phyloP scores from a whole-genome alignment of 2,113 vertebrate species.

The Ictidomys tridecemlineatus region DNA sequence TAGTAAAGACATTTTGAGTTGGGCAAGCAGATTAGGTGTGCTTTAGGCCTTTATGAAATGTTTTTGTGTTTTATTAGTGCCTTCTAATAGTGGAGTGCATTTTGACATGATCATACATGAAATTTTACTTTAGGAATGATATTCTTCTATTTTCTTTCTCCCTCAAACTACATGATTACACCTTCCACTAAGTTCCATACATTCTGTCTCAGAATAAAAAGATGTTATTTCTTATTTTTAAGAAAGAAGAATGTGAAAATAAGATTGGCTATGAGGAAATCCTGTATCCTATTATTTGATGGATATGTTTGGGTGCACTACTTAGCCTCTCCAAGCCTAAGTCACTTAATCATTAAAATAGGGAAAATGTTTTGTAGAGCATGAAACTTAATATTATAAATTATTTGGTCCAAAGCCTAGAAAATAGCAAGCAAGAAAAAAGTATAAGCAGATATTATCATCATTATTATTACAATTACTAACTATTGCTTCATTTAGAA shows the following conservation, averaged over 20 bases:
- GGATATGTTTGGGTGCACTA: background rate
- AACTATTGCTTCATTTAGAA: background rate
- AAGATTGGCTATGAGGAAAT: background rate
- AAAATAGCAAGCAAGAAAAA: conserved; percentile 27
- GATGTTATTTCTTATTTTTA: background rate
- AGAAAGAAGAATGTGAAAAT: background rate
- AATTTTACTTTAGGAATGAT: background rate
- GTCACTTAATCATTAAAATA: background rate
- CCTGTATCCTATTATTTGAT: background rate
- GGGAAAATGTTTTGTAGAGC: background rate
- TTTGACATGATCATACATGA: background rate
- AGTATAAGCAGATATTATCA: background rate
- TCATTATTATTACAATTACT: background rate
- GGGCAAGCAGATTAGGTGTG: background rate
- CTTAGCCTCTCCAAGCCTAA: background rate
- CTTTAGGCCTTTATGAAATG: background rate
- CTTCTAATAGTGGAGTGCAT: no score
- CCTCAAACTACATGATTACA: background rate
- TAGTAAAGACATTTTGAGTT: background rate
- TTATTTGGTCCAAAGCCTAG: background rate
- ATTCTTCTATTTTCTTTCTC: background rate
- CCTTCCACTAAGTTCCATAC: background rate
- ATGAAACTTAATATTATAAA: background rate
- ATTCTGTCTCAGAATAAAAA: background rate
- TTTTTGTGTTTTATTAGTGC: no score